These are phyloP conservation scores for Autographa pulchrina DNA, from an alignment of 2,888 invertebrate genomes.

Conservation along the genomic window DNA sequence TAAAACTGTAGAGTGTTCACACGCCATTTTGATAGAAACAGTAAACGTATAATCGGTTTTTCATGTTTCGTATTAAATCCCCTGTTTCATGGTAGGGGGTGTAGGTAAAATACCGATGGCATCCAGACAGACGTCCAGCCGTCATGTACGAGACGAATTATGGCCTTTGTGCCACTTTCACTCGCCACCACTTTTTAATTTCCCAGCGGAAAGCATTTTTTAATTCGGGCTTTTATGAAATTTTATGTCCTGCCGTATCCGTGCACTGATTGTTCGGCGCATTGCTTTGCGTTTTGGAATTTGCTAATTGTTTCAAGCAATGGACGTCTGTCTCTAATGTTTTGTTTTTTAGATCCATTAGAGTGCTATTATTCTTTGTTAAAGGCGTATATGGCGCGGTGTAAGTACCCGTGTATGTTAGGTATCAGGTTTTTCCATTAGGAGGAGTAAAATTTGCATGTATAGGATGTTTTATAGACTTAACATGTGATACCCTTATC, in stretches of 20 bases:
- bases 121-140: slow-evolving; percentile 75
- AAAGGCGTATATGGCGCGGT: slow-evolving; percentile 44
- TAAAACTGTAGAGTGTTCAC: slow-evolving; percentile 74
- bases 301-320: slow-evolving; percentile 73
- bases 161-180: slow-evolving; percentile 86
- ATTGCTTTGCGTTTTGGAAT: slow-evolving; percentile 67
- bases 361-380: slow-evolving; percentile 58
- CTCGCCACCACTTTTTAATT: slow-evolving; percentile 83
- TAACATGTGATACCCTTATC: slow-evolving; percentile 13
- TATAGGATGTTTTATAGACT: slow-evolving; percentile 41
- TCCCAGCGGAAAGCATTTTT: slow-evolving; percentile 83
- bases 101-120: slow-evolving; percentile 60
- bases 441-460: slow-evolving; percentile 39
- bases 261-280: slow-evolving; percentile 73
- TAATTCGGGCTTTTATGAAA: slow-evolving; percentile 85
- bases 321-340: slow-evolving; percentile 57
- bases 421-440: slow-evolving; percentile 53
- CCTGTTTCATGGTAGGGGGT: slow-evolving; percentile 71
- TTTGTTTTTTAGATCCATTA: slow-evolving; percentile 56
- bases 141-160: slow-evolving; percentile 84
- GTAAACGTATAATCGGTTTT: slow-evolving; percentile 84
- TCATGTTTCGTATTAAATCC: slow-evolving; percentile 82
- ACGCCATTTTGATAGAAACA: slow-evolving; percentile 78
- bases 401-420: slow-evolving; percentile 49
- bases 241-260: slow-evolving; percentile 77